Percentiles rank a stretch among this genome's conserved stretches.
phyloP scores from a whole-genome alignment of 1,140 invertebrate genomes.

The Formica exsecta region DNA sequence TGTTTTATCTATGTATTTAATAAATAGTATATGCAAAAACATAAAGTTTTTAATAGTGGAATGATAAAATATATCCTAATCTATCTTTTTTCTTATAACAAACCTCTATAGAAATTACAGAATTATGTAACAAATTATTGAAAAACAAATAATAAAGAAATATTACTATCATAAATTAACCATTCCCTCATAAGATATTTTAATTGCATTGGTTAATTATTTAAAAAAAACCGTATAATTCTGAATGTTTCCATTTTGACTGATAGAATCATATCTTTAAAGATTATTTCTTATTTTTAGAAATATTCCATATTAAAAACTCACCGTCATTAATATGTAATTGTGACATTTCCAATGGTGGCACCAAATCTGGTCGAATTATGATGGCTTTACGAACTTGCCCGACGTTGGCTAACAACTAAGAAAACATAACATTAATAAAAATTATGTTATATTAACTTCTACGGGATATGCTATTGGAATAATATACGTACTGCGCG shows the following conservation, averaged over 20 bases:
- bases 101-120: background rate
- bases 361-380: conserved; percentile 87
- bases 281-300: background rate
- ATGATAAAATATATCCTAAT: background rate
- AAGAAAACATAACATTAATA: conserved; percentile 63
- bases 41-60: background rate
- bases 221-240: background rate
- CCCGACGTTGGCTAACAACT: conserved; percentile 93
- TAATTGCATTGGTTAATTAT: conserved; percentile 8
- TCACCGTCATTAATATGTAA: conserved; percentile 90
- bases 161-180: background rate
- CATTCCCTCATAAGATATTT: background rate
- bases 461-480: background rate
- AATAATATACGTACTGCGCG: conserved; percentile 89
- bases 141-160: conserved; percentile 10
- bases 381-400: conserved; percentile 93
- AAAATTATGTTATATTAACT: conserved; percentile 26
- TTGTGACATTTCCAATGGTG: conserved; percentile 91
- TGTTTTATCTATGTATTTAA: background rate
- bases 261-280: background rate
- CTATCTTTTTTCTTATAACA: background rate
- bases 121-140: conserved; percentile 5
- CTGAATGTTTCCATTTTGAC: background rate
- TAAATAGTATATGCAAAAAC: background rate
- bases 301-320: conserved; percentile 43